A percentile compares a stretch with the other conserved stretches of the same genome.
These are phyloP conservation scores for Charaxes varanes DNA, from an alignment of 1,140 invertebrate species.

Conservation along the genomic window DNA sequence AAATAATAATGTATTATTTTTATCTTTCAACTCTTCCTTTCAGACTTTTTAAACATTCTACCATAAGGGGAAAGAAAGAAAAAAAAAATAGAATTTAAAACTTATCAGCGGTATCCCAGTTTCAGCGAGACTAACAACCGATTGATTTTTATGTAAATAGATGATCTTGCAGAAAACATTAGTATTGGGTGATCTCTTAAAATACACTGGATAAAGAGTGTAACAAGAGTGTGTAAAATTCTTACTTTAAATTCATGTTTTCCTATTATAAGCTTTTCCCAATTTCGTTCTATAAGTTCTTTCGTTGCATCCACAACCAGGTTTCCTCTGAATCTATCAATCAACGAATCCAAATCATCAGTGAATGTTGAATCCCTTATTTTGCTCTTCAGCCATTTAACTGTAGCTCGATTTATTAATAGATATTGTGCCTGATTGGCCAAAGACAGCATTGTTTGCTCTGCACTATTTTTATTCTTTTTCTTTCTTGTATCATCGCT, in stretches of 20 bases:
- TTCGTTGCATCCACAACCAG: slow-evolving; percentile 77
- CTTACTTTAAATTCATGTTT: slow-evolving; percentile 76
- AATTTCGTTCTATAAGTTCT: slow-evolving; percentile 85
- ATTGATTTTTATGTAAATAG: no score
- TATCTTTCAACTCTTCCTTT: no score
- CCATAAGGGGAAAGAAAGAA: no score
- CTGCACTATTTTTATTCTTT: slow-evolving; percentile 44
- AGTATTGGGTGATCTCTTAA: no score
- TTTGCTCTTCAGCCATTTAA: slow-evolving; percentile 79
- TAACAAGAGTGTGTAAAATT: slow-evolving; percentile 5
- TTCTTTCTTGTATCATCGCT: slow-evolving; percentile 47
- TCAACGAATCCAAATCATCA: slow-evolving; percentile 73
- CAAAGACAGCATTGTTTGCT: slow-evolving; percentile 78
- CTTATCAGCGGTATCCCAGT: no score
- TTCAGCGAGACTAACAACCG: no score
- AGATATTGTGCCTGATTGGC: slow-evolving; percentile 93
- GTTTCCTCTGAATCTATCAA: slow-evolving; percentile 81
- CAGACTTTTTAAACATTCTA: no score
- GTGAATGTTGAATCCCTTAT: slow-evolving; percentile 72
- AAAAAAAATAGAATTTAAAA: no score
- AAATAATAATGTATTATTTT: no score
- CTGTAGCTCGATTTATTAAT: slow-evolving; percentile 85
- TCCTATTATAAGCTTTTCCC: slow-evolving; percentile 82
- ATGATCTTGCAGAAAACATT: no score
- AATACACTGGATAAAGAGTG: slow-evolving; percentile 6